Base-by-base conservation (phyloP, 2,113 vertebrate species). In the Xiphophorus hellerii region DNA sequence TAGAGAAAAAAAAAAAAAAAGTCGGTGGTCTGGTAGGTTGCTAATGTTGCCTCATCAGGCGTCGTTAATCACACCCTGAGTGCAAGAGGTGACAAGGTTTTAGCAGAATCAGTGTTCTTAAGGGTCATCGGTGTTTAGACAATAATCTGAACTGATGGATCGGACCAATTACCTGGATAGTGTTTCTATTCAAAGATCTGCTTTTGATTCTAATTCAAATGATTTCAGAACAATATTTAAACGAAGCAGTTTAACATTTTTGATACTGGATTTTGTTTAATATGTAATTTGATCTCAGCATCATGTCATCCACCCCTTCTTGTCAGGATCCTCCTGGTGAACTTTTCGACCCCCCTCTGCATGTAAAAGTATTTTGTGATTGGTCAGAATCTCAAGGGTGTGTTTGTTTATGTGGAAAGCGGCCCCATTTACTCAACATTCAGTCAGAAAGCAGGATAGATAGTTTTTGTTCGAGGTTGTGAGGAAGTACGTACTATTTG, bases 1-100 rank as follows among this genome's bases (percentile, higher is more conserved):
- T 60, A 75, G 31, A 62, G 13, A 58, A 35, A 75, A 80, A 72
- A 63, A 28, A 58, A 35, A 71, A 80, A 73, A 65, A 61, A 62
- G 74, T 64, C 9, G 20, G 63, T 42, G 71, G 77, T 83, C 64
- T 51, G 69, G 86, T 86, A 73, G 78, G 77, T 81, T 64, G 81
- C 66, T 84, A 86, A 87, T 86, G 70, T 86, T 88, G 83, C 82
- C 78, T 69, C 80, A 85, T 83, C 77, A 89, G 84, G 86, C 64
- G 72, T 37, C 86, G 83, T 90, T 87, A 92, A 89, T 91, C 83
- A 87, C 77, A 76, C 74, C 85, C 81, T 74, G 76, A 76, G 80
- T 72, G 72, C 39, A 27, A 39, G 66, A 44, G 64, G 70, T 1
- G 22, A 65, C 76, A 77, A 84, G 81, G 77, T 88, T 85, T 75